Base-by-base conservation (phyloP, 2,113 vertebrate species). In the Microtus pennsylvanicus region DNA sequence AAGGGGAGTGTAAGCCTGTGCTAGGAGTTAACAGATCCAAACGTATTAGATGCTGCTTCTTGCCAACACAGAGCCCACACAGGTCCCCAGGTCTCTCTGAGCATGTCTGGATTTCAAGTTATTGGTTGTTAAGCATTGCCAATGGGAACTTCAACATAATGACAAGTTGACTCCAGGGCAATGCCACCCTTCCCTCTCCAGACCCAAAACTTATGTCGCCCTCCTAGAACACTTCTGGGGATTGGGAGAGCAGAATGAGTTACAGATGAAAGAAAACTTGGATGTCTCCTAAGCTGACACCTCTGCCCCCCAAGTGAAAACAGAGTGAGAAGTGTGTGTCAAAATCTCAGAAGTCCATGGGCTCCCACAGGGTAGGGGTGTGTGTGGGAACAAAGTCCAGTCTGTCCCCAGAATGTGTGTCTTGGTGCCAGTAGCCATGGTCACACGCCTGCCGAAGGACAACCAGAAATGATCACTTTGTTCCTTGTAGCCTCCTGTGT, bases 211-310 rank as follows among this genome's bases (percentile, higher is more conserved):
- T 63, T 8, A 75, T 38, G 42, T 26, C 10, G 3, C 47, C 14
- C 24, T 33, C 89, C 77, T 28, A 38, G 4, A 14, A 2, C 1
- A 0, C n/a, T 38, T 45, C 42, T 4, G 7, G 10, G 24, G n/a
- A 19, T 38, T 17, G 0, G n/a, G 30, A 74, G 50, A 88, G 30
- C 42, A 70, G 50, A 67, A 52, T 35, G 47, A 75, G 26, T 74
- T 35, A 55, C 22, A n/a, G 26, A 45, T 1, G n/a, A 85, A 21
- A 45, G 26, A 65, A n/a, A 72, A 26, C 30, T 33, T 9, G 38
- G 47, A 30, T 33, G 58, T 7, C 4, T 3, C 28, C 55, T 13
- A 55, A 33, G 19, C 47, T 13, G 10, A 2, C 0, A 6, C 8
- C 26, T 38, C 55, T 0, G 0, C 22, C 52, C 50, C 52, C 77